Evolutionary conservation across 2,797 vertebrate genomes (phyloP).

Genomic region (Sebastes diploproa): DNA sequence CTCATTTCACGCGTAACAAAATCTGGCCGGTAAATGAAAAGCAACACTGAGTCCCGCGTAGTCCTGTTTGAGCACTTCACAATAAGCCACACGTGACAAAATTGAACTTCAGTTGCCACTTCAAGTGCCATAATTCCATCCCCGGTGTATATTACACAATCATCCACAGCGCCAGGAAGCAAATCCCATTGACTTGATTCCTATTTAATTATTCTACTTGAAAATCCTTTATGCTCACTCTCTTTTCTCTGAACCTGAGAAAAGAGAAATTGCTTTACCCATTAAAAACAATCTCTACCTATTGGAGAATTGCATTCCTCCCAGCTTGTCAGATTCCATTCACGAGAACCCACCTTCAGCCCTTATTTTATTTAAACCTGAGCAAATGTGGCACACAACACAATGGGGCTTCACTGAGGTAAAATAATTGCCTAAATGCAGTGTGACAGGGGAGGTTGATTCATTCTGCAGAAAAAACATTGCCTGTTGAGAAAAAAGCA

Average conservation of each 20-base stretch:
- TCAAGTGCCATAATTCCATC: constrained; percentile 61
- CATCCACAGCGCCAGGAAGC: constrained; percentile 53
- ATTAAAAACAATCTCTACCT: constrained; percentile 33
- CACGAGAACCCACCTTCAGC: constrained; percentile 35
- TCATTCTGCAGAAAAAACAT: constrained; percentile 54
- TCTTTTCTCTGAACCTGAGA: constrained; percentile 35
- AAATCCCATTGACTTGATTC: constrained; percentile 69
- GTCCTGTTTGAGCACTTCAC: constrained; percentile 35
- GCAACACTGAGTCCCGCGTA: not conserved
- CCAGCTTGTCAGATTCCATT: constrained; percentile 54
- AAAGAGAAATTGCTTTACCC: constrained; percentile 35
- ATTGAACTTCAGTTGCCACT: constrained; percentile 54
- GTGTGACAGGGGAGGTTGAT: constrained; percentile 59
- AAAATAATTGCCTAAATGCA: constrained; percentile 70
- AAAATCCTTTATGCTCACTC: constrained; percentile 48
- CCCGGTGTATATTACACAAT: constrained; percentile 58
- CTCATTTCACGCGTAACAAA: not conserved
- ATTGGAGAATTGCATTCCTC: constrained; percentile 44
- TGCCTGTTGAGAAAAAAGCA: constrained; percentile 44
- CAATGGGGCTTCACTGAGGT: constrained; percentile 45
- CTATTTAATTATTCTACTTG: constrained; percentile 71
- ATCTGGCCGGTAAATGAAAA: constrained; percentile 5
- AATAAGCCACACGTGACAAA: constrained; percentile 57
- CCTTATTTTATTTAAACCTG: constrained; percentile 59
- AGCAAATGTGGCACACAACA: constrained; percentile 50